Percentiles rank a stretch among this genome's conserved stretches.
Conservation (phyloP, 2,888 invertebrate species). For the Drosophila lutescens region DNA sequence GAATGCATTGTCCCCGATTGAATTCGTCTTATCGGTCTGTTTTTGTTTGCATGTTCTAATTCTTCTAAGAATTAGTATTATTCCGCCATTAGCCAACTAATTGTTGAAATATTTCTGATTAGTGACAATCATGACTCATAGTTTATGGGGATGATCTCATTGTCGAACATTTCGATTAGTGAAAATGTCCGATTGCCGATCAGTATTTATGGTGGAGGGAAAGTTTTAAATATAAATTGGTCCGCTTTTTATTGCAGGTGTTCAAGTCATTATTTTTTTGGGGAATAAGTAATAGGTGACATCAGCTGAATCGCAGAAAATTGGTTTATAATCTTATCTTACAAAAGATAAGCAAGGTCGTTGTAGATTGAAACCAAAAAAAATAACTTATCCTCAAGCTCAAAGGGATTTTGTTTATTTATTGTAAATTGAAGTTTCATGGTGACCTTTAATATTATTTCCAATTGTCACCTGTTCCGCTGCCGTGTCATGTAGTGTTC, state of each 20-base stretch:
- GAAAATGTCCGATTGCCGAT: slow-evolving; percentile 11
- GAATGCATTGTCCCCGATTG: not conserved
- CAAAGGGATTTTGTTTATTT: too few species aligned
- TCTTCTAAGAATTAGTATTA: not conserved
- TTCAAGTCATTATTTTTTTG: slow-evolving; percentile 11
- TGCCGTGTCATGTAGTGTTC: slow-evolving; percentile 44
- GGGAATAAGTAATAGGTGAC: slow-evolving; percentile 12
- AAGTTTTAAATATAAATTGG: slow-evolving; percentile 8
- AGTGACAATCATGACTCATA: slow-evolving; percentile 18
- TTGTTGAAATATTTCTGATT: slow-evolving; percentile 13
- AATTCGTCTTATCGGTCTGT: not conserved
- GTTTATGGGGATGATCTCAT: slow-evolving; percentile 53
- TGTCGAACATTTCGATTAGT: slow-evolving; percentile 9
- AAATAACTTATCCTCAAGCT: not conserved
- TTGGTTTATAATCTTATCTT: slow-evolving; percentile 46
- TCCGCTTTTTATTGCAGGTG: slow-evolving; percentile 18
- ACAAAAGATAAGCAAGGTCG: slow-evolving; percentile 59
- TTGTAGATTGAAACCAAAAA: slow-evolving; percentile 10
- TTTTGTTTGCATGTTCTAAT: not conserved
- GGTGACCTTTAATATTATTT: slow-evolving; percentile 26
- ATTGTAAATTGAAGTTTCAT: not conserved
- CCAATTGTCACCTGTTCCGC: slow-evolving; percentile 48
- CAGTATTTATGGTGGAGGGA: slow-evolving; percentile 25
- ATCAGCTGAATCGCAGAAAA: slow-evolving; percentile 23
- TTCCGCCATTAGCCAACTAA: slow-evolving; percentile 15